Evolutionary conservation across 2,888 invertebrate genomes (phyloP).

Genomic region (Agonopterix subpropinquella): DNA sequence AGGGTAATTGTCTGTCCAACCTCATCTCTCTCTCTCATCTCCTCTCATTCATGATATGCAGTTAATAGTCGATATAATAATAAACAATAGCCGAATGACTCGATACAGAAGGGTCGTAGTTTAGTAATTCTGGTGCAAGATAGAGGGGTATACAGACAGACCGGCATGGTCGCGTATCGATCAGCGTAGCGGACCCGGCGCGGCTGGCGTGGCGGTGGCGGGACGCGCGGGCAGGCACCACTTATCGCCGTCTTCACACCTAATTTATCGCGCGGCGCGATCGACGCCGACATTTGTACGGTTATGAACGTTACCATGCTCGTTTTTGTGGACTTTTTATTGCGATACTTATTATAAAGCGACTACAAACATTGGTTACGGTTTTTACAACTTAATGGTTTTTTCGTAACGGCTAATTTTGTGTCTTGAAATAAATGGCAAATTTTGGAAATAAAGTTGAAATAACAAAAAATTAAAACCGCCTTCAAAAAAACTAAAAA

Average conservation of each 20-base stretch:
- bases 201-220: slow-evolving; percentile 3
- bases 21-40: too few relatives aligned
- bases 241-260: slow-evolving; percentile 54
- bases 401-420: neutral
- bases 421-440: too few relatives aligned
- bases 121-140: too few relatives aligned
- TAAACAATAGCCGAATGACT: too few relatives aligned
- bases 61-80: too few relatives aligned
- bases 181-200: slow-evolving; percentile 12
- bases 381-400: neutral
- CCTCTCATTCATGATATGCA: too few relatives aligned
- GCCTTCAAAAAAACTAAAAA: too few relatives aligned
- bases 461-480: too few relatives aligned
- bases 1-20: too few relatives aligned
- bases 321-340: slow-evolving; percentile 12
- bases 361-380: neutral
- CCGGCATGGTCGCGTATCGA: slow-evolving; percentile 21
- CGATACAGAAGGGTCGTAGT: too few relatives aligned
- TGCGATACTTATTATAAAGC: neutral
- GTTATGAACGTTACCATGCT: slow-evolving; percentile 29
- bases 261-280: slow-evolving; percentile 66
- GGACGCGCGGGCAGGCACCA: slow-evolving; percentile 6
- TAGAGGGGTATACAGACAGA: neutral
- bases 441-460: too few relatives aligned
- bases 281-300: slow-evolving; percentile 32